phyloP scores from a whole-genome alignment of 2,888 invertebrate species.

The Apamea sordens region DNA sequence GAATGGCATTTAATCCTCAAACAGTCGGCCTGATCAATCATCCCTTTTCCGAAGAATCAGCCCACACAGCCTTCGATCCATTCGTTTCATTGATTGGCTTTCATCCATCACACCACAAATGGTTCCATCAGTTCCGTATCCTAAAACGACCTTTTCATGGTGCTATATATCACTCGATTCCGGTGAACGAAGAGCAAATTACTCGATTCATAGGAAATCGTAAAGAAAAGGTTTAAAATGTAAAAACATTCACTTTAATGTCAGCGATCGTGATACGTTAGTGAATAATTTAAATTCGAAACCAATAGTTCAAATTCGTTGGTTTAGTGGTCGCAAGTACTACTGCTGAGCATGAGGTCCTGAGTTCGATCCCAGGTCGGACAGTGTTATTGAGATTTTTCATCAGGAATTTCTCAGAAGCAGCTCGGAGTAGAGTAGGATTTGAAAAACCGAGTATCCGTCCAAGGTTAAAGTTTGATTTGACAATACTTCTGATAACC shows the following conservation, averaged over 20 bases:
- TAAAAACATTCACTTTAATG: background rate
- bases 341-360: background rate
- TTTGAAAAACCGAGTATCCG: background rate
- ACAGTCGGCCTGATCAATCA: background rate
- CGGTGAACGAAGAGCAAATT: constrained; percentile 5
- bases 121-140: background rate
- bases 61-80: no score
- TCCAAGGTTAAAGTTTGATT: background rate
- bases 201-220: constrained; percentile 12
- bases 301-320: background rate
- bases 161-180: background rate
- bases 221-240: background rate
- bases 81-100: background rate
- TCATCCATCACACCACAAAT: background rate
- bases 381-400: background rate
- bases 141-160: background rate
- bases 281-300: background rate
- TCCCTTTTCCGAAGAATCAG: background rate
- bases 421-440: no score
- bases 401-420: background rate
- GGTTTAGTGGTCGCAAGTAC: background rate
- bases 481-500: background rate
- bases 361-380: background rate
- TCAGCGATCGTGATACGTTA: background rate
- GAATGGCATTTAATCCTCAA: background rate